These are phyloP conservation scores for Zonitis immaculata DNA, from an alignment of 2,888 invertebrate species.

Conservation along the genomic window DNA sequence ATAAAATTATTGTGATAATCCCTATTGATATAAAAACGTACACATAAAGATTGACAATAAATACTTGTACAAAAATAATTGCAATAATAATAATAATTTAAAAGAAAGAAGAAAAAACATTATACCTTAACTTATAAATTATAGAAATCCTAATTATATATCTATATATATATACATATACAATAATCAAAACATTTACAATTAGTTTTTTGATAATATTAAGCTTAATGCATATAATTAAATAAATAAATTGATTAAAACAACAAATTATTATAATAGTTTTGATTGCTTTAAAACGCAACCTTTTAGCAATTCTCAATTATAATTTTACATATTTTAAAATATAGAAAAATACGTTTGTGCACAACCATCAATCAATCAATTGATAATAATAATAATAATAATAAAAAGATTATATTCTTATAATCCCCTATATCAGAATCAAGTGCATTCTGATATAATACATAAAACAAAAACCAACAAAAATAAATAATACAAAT, in stretches of 20 bases:
- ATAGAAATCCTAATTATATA: no score
- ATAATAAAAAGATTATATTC: no score
- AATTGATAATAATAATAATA: no score
- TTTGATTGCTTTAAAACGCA: neutral
- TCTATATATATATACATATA: no score
- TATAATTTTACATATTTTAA: neutral
- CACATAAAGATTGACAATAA: constrained; percentile 16
- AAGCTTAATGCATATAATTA: neutral
- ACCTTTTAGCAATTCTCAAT: neutral
- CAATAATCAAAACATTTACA: neutral
- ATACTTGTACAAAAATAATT: constrained; percentile 32
- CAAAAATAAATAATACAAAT: no score
- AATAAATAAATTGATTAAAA: neutral
- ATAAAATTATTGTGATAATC: no score
- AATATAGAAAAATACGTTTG: neutral
- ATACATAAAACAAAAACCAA: no score
- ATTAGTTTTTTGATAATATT: neutral
- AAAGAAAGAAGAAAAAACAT: no score
- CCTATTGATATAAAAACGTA: no score
- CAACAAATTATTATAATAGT: neutral
- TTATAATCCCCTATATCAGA: no score
- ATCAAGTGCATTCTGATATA: no score
- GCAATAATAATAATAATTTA: constrained; percentile 1
- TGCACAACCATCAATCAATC: constrained; percentile 7
- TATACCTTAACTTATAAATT: no score